Conservation (phyloP, 1,140 invertebrate species). For the Brachystomella parvula region DNA sequence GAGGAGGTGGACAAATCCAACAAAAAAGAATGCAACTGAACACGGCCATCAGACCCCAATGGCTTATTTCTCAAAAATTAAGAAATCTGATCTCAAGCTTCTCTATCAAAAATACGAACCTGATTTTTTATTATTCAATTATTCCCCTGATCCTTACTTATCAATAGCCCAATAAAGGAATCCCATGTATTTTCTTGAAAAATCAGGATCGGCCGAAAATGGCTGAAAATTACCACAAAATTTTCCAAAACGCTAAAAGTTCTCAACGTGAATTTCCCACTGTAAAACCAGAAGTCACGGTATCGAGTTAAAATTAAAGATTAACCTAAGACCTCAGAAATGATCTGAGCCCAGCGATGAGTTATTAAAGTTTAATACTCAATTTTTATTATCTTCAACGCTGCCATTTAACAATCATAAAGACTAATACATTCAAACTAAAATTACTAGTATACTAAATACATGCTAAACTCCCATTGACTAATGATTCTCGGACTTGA, state of each 20-base stretch:
- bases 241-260: not conserved
- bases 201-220: not conserved
- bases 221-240: not conserved
- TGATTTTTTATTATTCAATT: slow-evolving; percentile 74
- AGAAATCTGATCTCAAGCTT: slow-evolving; percentile 47
- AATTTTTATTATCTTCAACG: no score
- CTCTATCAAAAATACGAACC: slow-evolving; percentile 65
- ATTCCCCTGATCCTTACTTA: slow-evolving; percentile 42
- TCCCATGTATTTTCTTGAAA: not conserved
- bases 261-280: not conserved
- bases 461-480: no score
- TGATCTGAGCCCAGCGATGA: no score
- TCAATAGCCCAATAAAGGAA: slow-evolving; percentile 5
- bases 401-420: no score
- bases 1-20: slow-evolving; percentile 30
- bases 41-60: not conserved
- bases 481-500: no score
- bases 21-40: slow-evolving; percentile 10
- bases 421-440: no score
- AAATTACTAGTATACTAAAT: no score
- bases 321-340: no score
- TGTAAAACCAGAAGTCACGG: no score
- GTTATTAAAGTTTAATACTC: no score
- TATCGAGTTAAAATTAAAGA: no score
- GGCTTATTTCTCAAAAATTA: slow-evolving; percentile 27